Evolutionary conservation across 1,140 invertebrate species (phyloP), one percentile per base, ranked within the genome.

Genomic region (Onthophagus taurus): DNA sequence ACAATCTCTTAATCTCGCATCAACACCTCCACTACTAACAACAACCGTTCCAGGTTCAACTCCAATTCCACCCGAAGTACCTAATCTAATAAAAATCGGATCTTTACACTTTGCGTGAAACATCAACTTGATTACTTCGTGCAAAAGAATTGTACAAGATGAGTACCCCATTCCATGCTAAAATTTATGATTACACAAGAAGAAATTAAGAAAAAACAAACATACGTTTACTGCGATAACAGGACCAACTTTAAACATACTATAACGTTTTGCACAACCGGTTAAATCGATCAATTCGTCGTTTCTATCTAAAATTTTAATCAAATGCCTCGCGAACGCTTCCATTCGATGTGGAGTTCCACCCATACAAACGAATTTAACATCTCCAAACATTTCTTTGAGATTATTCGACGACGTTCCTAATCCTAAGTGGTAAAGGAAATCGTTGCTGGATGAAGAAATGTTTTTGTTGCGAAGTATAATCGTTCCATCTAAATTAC

Each of bases 131-230:
- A 26, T 26, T n/a, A 26, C 6, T 26, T 26, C 23, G n/a, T 26
- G 6, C n/a, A 26, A n/a, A 7, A 26, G n/a, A 26, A 26, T 26
- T 26, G 6, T n/a, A 26, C 6, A 7, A 26, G 23, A 26, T 26
- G 23, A n/a, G n/a, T 6, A 26, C n/a, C 23, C 23, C 23, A 26
- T 26, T 26, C 23, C 23, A 26, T 26, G 23, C 80, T 85, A 63
- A 4, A n/a, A n/a, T n/a, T n/a, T n/a, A n/a, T n/a, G n/a, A n/a
- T n/a, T n/a, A n/a, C n/a, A n/a, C n/a, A n/a, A n/a, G n/a, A n/a
- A n/a, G n/a, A n/a, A n/a, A n/a, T n/a, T n/a, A n/a, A n/a, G n/a
- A n/a, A n/a, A n/a, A n/a, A n/a, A n/a, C n/a, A n/a, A n/a, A n/a
- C n/a, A n/a, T n/a, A n/a, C n/a, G n/a, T n/a, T 26, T 7, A 26